Base-by-base conservation (phyloP, 1,140 invertebrate species). In the Drosophila cardini region DNA sequence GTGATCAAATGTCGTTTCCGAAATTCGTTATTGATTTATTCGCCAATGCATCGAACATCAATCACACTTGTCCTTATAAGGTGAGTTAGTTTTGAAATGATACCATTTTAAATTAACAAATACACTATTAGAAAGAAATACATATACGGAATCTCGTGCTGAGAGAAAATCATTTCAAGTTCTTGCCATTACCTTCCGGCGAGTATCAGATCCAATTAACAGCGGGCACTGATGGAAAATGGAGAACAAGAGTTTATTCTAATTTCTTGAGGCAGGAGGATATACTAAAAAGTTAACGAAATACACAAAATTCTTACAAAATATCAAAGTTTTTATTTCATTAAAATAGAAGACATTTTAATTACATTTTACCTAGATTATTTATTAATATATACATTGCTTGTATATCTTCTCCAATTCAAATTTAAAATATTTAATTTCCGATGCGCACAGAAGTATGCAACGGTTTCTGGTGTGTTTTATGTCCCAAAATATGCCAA, bases 141-240 rank as follows among this genome's bases (percentile, higher is more conserved):
- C 34, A 63, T 50, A 30, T 79, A 0, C 13, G 46, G 1, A 13
- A 71, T 10, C 2, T 76, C 46, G 26, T 76, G 7, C 48, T 76
- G 1, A 7, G 50, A 3, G 57, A 62, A 0, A 11, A 70, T 2
- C 55, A 36, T 52, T 13, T 76, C 0, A 13, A 6, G 2, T 42
- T 16, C 7, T 1, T 70, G 0, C 72, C 76, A 2, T 8, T 76
- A n/a, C 69, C 73, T 6, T 9, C 52, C 0, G 79, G 70, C 4
- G 70, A 82, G n/a, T 82, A 76, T 56, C 67, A 79, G 38, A 15
- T 82, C 7, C 34, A 70, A 4, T 2, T 82, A 2, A 60, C 18
- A n/a, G 56, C 50, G 2, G n/a, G n/a, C n/a, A 50, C 48, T 16
- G 48, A 50, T 9, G 13, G 13, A 0, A 26, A 50, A 13, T 50